Conservation (phyloP, 2,797 vertebrate genomes). For the Anniella stebbinsi region DNA sequence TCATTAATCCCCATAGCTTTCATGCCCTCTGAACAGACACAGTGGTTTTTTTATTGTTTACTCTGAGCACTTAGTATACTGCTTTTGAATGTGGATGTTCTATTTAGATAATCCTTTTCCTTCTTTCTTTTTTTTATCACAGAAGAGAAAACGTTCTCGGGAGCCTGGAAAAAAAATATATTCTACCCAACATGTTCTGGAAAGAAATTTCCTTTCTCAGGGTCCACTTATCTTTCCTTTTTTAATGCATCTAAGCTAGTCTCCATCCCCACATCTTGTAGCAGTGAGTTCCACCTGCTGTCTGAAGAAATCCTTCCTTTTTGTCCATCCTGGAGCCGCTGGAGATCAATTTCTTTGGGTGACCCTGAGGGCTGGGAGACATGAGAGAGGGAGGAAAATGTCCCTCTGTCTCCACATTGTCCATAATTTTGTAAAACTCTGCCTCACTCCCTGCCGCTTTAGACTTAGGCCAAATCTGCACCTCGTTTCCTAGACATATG, state of each 20-base stretch:
- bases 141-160: too few species aligned
- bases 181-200: too few species aligned
- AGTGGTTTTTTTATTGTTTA: not conserved
- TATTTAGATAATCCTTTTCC: not conserved
- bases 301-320: not conserved
- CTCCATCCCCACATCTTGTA: not conserved
- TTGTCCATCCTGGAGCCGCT: not conserved
- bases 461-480: too few species aligned
- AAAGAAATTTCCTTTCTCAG: too few species aligned
- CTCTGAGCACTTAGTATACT: not conserved
- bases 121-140: too few species aligned
- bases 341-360: not conserved
- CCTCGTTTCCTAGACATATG: too few species aligned
- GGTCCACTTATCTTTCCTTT: too few species aligned
- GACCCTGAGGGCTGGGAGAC: not conserved
- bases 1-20: not conserved
- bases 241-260: not conserved
- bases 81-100: not conserved
- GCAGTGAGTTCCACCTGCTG: not conserved
- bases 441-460: not conserved
- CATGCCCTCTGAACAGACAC: not conserved
- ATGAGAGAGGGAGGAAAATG: not conserved
- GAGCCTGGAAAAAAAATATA: too few species aligned
- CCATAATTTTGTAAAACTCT: not conserved
- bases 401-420: not conserved